Evolutionary conservation across 2,113 vertebrate genomes (phyloP).

Genomic region (Archilochus colubris): DNA sequence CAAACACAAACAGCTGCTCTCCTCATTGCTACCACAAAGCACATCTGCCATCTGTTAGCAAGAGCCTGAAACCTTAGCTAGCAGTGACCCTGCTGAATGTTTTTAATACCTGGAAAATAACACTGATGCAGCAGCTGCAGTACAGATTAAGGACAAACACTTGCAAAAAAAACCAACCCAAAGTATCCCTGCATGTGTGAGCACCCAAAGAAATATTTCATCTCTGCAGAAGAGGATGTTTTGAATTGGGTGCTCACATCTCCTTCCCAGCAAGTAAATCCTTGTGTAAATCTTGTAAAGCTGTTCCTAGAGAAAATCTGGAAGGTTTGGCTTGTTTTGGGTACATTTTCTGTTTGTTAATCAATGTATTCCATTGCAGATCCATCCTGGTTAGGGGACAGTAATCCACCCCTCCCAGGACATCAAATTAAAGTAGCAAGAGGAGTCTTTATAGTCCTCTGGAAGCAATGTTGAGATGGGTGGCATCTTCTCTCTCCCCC

Average conservation of each 20-base stretch:
- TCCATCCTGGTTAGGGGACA: neutral
- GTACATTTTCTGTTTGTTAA: neutral
- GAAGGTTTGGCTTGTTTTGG: neutral
- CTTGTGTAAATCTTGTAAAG: neutral
- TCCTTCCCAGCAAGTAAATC: neutral
- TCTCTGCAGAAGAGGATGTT: neutral
- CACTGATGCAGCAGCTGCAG: constrained; percentile 31
- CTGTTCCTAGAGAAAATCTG: neutral
- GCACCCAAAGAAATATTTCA: neutral
- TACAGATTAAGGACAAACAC: constrained; percentile 2
- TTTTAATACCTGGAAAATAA: constrained; percentile 54
- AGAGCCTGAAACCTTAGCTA: constrained; percentile 38
- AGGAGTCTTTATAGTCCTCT: neutral
- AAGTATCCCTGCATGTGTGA: neutral
- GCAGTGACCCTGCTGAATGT: neutral
- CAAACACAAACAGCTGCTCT: constrained; percentile 52
- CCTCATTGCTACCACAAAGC: constrained; percentile 16
- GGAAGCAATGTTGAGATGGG: neutral
- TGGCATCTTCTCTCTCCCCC: neutral
- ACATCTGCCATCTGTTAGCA: constrained; percentile 39
- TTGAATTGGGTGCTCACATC: neutral
- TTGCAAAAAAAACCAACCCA: neutral
- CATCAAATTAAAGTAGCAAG: neutral
- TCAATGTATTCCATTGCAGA: neutral
- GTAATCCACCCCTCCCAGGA: neutral